Percentiles rank a stretch among this genome's conserved stretches.
These are phyloP conservation scores for Ceriagrion tenellum DNA, from an alignment of 2,888 invertebrate species.

Conservation along the genomic window DNA sequence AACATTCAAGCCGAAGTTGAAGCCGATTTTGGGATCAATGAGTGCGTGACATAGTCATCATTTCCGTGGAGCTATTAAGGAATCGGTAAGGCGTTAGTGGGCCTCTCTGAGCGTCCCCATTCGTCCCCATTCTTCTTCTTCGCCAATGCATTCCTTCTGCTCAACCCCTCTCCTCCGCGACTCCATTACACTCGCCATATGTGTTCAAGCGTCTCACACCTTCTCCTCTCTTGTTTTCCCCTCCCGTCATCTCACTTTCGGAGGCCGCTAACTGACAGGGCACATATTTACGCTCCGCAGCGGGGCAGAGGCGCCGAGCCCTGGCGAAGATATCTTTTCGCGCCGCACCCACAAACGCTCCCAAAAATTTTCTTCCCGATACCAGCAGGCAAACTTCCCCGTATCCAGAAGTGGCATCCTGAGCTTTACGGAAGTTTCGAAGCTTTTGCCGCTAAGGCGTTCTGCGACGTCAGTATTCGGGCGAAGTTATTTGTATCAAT, in stretches of 20 bases:
- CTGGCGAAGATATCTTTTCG: not conserved
- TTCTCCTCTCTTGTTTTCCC: not conserved
- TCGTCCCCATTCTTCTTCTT: too few relatives aligned
- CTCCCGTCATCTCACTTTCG: not conserved
- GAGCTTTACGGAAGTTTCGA: not conserved
- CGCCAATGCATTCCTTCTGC: not conserved
- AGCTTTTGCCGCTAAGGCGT: not conserved
- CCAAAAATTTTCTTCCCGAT: not conserved
- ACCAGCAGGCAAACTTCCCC: not conserved
- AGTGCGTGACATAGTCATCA: too few relatives aligned
- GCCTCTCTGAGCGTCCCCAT: too few relatives aligned
- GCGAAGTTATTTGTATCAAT: not conserved
- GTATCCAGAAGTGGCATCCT: not conserved
- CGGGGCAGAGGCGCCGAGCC: not conserved
- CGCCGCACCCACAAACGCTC: not conserved
- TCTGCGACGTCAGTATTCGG: not conserved
- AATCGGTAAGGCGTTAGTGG: too few relatives aligned
- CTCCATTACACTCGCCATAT: not conserved
- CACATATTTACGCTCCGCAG: not conserved
- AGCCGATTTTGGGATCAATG: too few relatives aligned
- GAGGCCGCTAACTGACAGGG: slow-evolving; percentile 19
- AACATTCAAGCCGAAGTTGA: too few relatives aligned
- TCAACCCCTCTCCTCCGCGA: too few relatives aligned
- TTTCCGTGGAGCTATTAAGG: too few relatives aligned
- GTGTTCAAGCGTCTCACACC: not conserved